These are phyloP conservation scores for Oreocharis arfaki DNA, from an alignment of 2,113 vertebrate species.

Conservation along the genomic window DNA sequence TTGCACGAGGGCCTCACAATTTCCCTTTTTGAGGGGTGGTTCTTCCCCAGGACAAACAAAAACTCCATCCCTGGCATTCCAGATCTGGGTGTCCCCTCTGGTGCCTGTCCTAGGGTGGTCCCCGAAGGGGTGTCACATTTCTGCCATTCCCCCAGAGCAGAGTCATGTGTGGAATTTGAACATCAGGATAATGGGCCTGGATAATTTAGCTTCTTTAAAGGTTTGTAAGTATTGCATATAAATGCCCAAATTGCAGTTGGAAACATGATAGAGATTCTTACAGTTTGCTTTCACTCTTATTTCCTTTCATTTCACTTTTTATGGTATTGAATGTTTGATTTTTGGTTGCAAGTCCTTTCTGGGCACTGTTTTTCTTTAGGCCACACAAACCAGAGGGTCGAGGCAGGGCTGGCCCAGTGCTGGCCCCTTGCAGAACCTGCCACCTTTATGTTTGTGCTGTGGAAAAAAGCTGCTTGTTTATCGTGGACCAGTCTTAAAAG, in stretches of 20 bases:
- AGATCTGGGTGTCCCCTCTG: background rate
- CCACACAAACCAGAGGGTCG: background rate
- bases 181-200: background rate
- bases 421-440: background rate
- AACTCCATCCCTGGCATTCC: fast-evolving
- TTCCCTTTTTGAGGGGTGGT: background rate
- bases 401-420: background rate
- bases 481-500: background rate
- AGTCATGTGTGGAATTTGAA: background rate
- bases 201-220: background rate
- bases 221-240: background rate
- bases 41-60: fast-evolving
- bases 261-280: background rate
- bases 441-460: background rate
- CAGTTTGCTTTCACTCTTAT: background rate
- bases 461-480: background rate
- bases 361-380: background rate
- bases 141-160: fast-evolving
- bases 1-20: fast-evolving
- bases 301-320: background rate
- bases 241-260: background rate
- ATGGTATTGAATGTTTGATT: background rate
- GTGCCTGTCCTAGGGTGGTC: background rate
- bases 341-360: background rate
- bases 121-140: background rate